Conservation (phyloP, 2,888 invertebrate species). For the Blastobasis lacticolella region DNA sequence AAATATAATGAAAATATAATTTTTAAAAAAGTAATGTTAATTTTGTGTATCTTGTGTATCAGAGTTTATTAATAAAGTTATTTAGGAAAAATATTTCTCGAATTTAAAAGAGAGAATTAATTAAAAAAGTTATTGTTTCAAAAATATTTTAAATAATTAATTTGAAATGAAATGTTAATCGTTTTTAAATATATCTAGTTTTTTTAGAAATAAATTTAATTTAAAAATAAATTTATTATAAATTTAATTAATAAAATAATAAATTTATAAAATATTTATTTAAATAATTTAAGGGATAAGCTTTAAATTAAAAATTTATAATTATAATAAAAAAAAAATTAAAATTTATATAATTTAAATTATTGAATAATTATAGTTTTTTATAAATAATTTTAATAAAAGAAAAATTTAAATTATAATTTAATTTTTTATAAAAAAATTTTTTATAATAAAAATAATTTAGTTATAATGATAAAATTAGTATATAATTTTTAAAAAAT, state of each 20-base stretch:
- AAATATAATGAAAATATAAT: conserved; percentile 55
- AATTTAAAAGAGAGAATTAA: conserved; percentile 77
- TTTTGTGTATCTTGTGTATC: conserved; percentile 82
- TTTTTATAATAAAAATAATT: conserved; percentile 54
- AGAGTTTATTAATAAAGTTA: conserved; percentile 76
- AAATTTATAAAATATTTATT: conserved; percentile 39
- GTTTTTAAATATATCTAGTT: conserved; percentile 80
- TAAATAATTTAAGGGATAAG: conserved; percentile 75
- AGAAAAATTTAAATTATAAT: conserved; percentile 40
- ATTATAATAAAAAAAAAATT: conserved; percentile 38
- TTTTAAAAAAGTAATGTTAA: conserved; percentile 69
- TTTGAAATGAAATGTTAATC: conserved; percentile 79
- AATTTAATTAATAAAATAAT: conserved; percentile 29
- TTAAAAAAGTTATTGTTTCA: conserved; percentile 73
- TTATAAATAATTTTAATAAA: conserved; percentile 54
- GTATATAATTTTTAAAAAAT: conserved; percentile 48
- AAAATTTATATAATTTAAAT: conserved; percentile 73
- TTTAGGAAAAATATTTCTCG: conserved; percentile 64
- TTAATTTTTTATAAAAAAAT: conserved; percentile 59
- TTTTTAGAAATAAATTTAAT: conserved; percentile 74
- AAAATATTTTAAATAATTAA: conserved; percentile 76
- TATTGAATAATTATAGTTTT: conserved; percentile 70
- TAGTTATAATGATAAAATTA: conserved; percentile 76
- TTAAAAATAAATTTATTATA: conserved; percentile 62
- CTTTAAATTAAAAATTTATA: conserved; percentile 74